phyloP scores from a whole-genome alignment of 2,797 vertebrate genomes.

The Pangasius krempfi region DNA sequence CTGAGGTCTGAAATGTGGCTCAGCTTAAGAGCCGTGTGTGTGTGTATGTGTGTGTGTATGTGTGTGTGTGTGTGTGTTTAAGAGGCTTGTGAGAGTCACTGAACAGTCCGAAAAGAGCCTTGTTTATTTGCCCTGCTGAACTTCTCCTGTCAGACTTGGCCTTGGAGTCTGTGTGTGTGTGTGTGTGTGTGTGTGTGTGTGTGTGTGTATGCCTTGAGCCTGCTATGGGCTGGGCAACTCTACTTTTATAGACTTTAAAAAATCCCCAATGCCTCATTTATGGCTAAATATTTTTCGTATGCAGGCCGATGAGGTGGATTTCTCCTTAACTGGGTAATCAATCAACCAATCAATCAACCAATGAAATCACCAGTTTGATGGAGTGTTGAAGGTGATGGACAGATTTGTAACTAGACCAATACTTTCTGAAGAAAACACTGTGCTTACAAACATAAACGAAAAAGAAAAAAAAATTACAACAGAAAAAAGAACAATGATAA shows the following conservation, averaged over 20 bases:
- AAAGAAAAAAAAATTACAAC: no score
- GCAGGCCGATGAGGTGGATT: not conserved
- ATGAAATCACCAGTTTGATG: not conserved
- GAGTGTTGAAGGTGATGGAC: not conserved
- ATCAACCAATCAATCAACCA: not conserved
- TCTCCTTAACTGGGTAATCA: not conserved
- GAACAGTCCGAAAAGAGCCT: not conserved
- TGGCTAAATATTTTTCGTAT: constrained; percentile 8
- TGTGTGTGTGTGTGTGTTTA: constrained; percentile 29
- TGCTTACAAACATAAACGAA: no score
- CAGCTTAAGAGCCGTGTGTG: not conserved
- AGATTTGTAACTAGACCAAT: not conserved
- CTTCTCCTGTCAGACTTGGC: constrained; percentile 38
- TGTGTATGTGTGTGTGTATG: constrained; percentile 17
- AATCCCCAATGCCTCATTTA: not conserved
- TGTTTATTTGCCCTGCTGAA: constrained; percentile 51
- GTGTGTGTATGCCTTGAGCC: not conserved
- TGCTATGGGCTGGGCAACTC: not conserved
- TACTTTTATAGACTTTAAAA: not conserved
- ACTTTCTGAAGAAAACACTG: no score
- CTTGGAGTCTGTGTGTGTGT: not conserved
- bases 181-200: constrained; percentile 7
- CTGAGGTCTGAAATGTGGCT: constrained; percentile 20
- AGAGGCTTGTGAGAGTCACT: constrained; percentile 37
- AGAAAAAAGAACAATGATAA: no score